Conservation (phyloP, 2,113 vertebrate species). For the Cinclus cinclus region DNA sequence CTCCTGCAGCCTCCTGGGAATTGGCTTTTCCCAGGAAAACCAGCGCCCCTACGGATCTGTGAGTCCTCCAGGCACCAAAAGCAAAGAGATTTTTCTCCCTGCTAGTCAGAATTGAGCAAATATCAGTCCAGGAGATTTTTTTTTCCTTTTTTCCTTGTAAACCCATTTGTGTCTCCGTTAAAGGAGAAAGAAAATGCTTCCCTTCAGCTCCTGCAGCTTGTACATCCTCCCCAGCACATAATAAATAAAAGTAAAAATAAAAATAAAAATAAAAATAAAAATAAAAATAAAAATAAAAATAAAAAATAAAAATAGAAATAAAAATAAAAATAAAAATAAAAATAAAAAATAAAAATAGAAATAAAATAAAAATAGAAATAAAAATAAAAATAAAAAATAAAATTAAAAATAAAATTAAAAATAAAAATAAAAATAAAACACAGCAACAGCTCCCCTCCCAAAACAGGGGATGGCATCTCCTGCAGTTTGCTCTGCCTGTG, state of each 20-base stretch:
- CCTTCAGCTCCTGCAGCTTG: neutral
- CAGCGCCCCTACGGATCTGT: rapidly evolving
- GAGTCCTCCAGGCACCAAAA: too few relatives aligned
- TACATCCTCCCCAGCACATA: rapidly evolving
- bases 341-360: too few relatives aligned
- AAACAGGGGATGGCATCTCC: neutral
- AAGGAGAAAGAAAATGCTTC: neutral
- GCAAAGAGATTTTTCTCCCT: neutral
- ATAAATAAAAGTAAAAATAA: too few relatives aligned
- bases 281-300: too few relatives aligned
- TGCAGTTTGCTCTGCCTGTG: neutral
- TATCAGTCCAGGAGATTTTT: neutral
- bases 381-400: too few relatives aligned
- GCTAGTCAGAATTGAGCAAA: neutral
- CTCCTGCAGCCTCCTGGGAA: neutral
- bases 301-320: too few relatives aligned
- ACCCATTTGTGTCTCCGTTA: neutral
- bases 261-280: too few relatives aligned
- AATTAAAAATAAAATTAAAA: too few relatives aligned
- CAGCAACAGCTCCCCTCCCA: rapidly evolving
- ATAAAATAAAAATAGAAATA: rapidly evolving
- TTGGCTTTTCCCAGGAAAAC: neutral
- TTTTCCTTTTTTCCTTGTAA: neutral
- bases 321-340: too few relatives aligned
- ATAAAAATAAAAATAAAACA: too few relatives aligned